Base-by-base conservation (phyloP, 2,113 vertebrate species). In the Garra rufa region DNA sequence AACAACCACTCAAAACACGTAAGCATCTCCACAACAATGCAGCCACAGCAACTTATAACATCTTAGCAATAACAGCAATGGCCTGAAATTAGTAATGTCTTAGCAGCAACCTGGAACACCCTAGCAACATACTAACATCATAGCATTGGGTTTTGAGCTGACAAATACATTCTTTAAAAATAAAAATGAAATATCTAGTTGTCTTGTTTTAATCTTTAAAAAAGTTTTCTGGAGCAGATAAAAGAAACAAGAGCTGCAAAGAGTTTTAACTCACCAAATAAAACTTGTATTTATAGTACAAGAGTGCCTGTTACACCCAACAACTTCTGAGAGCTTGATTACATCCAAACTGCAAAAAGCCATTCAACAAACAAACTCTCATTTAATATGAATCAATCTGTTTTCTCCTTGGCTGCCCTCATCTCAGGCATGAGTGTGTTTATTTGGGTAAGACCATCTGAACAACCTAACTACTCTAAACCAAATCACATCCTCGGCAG, bases 401-500 rank as follows among this genome's bases (percentile, higher is more conserved):
- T 43, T 59, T 50, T 82, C 57, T 70, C 38, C 71, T 82, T 34
- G 38, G 44, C 44, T 59, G 61, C 61, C 63, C 70, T 83, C 70
- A 30, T 55, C 43, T 59, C 21, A 26, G 44, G n/a, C 76, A 48
- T 55, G 19, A 74, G 71, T 17, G 61, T 44, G 78, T 43, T 24
- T 78, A 19, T 78, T 81, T 24, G 59, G 6, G 21, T 24, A 41
- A 67, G 13, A 21, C 28, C 71, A 30, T 76, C 76, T 5, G 61
- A 87, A 83, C 63, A 55, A 34, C 41, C 24, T 28, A 50, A 48
- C 55, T 34, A 83, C 74, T 55, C 41, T 52, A 81, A 78, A 73
- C 19, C 48, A 11, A 26, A 41, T 43, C 48, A 65, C 41, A 76
- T 69, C 44, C 71, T 79, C 63, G 34, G 41, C 61, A 21, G 63